Base-by-base conservation (phyloP, 2,888 invertebrate species). In the Alloscopus bannaensis region DNA sequence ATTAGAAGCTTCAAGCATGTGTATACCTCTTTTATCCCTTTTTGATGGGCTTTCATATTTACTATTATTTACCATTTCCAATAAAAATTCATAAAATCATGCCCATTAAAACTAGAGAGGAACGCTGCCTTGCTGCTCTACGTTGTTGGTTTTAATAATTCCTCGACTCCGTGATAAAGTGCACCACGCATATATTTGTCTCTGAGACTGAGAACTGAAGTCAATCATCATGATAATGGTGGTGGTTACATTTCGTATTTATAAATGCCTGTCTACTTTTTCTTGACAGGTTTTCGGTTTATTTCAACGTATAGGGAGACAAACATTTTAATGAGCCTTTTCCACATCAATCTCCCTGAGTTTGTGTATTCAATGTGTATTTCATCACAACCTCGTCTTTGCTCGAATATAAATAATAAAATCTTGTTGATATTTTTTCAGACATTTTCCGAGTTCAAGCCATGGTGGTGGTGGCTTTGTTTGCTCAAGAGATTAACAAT, bases 401-500 rank as follows among this genome's bases (percentile, higher is more conserved):
- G 45, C 28, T 20, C 22, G 20, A 18, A 59, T 28, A 47, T 45
- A 68, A 52, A 28, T 36, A 69, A 36, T 66, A 55, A 52, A 75
- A n/a, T 75, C n/a, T 16, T 36, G 16, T 57, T 47, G 13, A 16
- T 52, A 71, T 45, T 47, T 29, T 45, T 20, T 28, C 71, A 60
- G 40, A 68, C 29, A 60, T 65, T 73, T 73, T 64, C 55, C 47
- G 11, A 57, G 40, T 20, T 55, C 24, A 26, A 28, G 28, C 45
- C 28, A 20, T 52, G 52, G 36, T 60, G 22, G 65, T 64, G 64
- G 73, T 65, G 64, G 73, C 57, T 73, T 83, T 84, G 82, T 84
- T 84, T 84, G 82, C 64, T 75, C 81, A 81, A 81, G 72, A 81
- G 76, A 82, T 84, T 84, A 82, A 73, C 73, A 73, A 65, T 65